Base-by-base conservation (phyloP, 2,797 vertebrate genomes). In the Sebastes reedi region DNA sequence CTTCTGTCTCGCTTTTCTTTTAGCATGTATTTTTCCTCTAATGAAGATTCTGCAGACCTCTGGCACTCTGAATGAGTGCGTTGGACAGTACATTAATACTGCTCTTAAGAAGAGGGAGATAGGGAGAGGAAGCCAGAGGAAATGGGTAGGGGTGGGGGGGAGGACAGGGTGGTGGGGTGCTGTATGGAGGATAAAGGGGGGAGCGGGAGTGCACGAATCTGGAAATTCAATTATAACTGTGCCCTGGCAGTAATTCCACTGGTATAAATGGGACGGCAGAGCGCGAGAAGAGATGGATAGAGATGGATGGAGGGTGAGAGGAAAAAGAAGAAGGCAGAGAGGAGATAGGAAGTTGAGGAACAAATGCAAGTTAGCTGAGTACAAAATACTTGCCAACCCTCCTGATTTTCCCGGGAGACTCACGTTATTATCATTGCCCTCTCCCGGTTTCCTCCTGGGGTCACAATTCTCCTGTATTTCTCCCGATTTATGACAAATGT, bases 211-310 rank as follows among this genome's bases (percentile, higher is more conserved):
- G 72, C 50, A 58, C 25, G 13, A 88, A 88, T 92, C 91, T 90
- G 86, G 88, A 92, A 95, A 96, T 95, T 94, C 91, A 95, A 95
- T 96, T 95, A 95, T 87, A 92, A 93, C 88, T 77, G 82, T 85
- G 87, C 87, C 88, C 90, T 71, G 89, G 90, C 92, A 92, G 90
- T 92, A 90, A 93, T 93, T 95, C 88, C 88, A 89, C 84, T 90
- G 81, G 91, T 88, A 85, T 91, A 90, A 94, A 93, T 92, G 88
- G 91, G 87, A 88, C 8, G 22, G 86, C 59, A 68, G 74, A 81
- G 85, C 29, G 25, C 62, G 88, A 83, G 79, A 81, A 65, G 85
- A 88, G 84, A 93, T 74, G 68, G 77, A 85, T 81, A 52, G 75
- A 89, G 91, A 83, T 82, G 79, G 85, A 88, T 80, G 84, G 72